Base-by-base conservation (phyloP, 2,888 invertebrate genomes). In the Endotricha flammealis region DNA sequence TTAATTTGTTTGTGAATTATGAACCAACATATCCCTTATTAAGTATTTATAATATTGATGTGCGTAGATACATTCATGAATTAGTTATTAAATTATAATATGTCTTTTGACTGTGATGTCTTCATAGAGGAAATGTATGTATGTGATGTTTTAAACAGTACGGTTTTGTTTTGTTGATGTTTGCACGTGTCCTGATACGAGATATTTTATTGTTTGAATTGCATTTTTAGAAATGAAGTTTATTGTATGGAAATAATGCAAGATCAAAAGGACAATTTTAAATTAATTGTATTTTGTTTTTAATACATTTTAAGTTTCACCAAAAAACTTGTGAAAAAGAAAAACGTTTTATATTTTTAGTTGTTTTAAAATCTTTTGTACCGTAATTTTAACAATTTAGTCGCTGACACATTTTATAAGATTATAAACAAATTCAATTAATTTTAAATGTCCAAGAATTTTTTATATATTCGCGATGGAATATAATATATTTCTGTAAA, bases 81-180 rank as follows among this genome's bases (percentile, higher is more conserved):
- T 57, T 64, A 64, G 60, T 55, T 57, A 53, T 54, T 69, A 66
- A 64, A 61, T 72, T 57, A 50, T 53, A 65, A 64, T 63, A 58
- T 14, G 29, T 35, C 28, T 75, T 79, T 74, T 73, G 81, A 75
- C 85, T 86, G 85, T 86, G 85, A 86, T 86, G 82, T 83, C 80
- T 85, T 85, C 80, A 70, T 81, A 83, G 79, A 83, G 75, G 74
- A 83, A 62, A 56, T 65, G 67, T 70, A 71, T 72, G 67, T 68
- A 71, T 77, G 80, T 79, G 71, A 76, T 80, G 69, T 65, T 71
- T 53, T 64, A 65, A 68, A 65, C 55, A 68, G 56, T 50, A 57
- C 57, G 47, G 53, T 60, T 39, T 59, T 69, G 64, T 76, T 69
- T 68, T 79, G 74, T 81, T 80, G 61, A 68, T 68, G 70, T 76